Conservation (phyloP, 2,888 invertebrate species). For the Lomographa bimaculata region DNA sequence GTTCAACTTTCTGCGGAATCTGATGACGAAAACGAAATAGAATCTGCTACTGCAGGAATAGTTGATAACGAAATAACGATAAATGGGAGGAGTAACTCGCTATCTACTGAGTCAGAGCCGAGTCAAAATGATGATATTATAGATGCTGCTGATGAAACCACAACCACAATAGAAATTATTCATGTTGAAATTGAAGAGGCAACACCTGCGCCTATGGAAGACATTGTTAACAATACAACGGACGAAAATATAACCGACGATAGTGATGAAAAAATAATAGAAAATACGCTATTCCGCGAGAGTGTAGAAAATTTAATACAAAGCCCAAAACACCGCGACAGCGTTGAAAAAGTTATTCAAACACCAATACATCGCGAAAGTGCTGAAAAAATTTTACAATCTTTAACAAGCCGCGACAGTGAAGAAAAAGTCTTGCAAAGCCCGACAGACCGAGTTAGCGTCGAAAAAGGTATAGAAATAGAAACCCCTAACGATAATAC, state of each 20-base stretch:
- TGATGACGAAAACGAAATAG: constrained; percentile 10
- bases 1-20: constrained; percentile 29
- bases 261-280: too few relatives aligned
- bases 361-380: too few relatives aligned
- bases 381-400: too few relatives aligned
- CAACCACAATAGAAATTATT: constrained; percentile 2
- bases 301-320: too few relatives aligned
- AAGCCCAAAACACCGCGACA: too few relatives aligned
- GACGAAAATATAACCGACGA: constrained; percentile 1
- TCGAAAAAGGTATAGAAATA: not conserved
- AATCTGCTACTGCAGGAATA: constrained; percentile 1
- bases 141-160: constrained; percentile 4
- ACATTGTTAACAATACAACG: too few relatives aligned
- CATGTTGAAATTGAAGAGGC: constrained; percentile 6
- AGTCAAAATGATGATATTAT: constrained; percentile 5
- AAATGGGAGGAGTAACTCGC: constrained; percentile 3
- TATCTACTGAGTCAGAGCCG: constrained; percentile 6
- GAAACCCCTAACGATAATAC: constrained; percentile 23
- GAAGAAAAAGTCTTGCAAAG: too few relatives aligned
- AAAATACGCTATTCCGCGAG: too few relatives aligned
- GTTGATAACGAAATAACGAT: constrained; percentile 1
- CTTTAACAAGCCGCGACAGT: too few relatives aligned
- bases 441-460: too few relatives aligned
- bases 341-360: too few relatives aligned
- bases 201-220: not conserved